A percentile compares a stretch with the other conserved stretches of the same genome.
These are phyloP conservation scores for Bombus terrestris DNA, from an alignment of 1,140 invertebrate species.

Conservation along the genomic window DNA sequence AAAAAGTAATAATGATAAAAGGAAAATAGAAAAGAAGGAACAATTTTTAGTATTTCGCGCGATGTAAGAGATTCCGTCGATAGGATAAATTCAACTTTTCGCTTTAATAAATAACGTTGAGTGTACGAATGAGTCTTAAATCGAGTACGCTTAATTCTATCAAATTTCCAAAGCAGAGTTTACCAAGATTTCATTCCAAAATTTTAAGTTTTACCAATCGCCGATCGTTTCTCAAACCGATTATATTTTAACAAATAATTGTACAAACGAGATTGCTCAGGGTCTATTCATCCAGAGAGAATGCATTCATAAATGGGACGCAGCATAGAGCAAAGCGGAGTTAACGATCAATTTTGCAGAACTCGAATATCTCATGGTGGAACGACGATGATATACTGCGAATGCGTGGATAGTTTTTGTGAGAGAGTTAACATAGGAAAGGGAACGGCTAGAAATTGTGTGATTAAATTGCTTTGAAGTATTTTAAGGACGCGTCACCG, in stretches of 20 bases:
- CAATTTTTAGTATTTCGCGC: too few relatives aligned
- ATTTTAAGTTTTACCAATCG: not conserved
- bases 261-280: not conserved
- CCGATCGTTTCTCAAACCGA: not conserved
- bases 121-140: not conserved
- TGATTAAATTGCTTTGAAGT: not conserved
- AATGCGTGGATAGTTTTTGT: not conserved
- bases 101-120: too few relatives aligned
- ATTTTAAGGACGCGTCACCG: slow-evolving; percentile 22
- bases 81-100: too few relatives aligned
- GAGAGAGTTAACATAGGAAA: not conserved
- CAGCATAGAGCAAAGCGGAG: not conserved
- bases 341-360: too few relatives aligned
- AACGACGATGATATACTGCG: too few relatives aligned
- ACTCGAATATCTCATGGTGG: not conserved
- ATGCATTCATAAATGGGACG: not conserved
- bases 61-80: too few relatives aligned
- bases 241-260: not conserved
- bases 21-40: too few relatives aligned
- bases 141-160: not conserved
- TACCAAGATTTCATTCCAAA: not conserved
- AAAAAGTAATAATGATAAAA: too few relatives aligned
- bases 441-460: not conserved
- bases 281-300: not conserved
- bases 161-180: not conserved